A percentile compares a stretch with the other conserved stretches of the same genome.
These are phyloP conservation scores for Ancistrus triradiatus DNA, from an alignment of 2,113 vertebrate genomes.

Conservation along the genomic window DNA sequence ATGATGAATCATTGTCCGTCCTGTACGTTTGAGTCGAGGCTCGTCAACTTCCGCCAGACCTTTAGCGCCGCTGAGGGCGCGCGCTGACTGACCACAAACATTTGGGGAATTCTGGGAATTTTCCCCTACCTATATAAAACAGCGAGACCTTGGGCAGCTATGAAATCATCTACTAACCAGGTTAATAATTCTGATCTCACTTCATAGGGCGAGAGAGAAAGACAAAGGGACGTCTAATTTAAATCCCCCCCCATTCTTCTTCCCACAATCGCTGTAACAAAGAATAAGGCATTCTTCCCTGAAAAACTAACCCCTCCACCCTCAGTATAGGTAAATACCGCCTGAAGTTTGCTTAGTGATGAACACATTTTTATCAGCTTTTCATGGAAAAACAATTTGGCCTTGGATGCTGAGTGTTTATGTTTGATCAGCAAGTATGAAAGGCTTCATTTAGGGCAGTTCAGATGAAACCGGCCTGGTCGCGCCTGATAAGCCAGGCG, in stretches of 20 bases:
- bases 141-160: constrained; percentile 59
- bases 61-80: constrained; percentile 49
- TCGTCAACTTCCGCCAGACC: background rate
- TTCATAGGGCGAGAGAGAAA: background rate
- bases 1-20: too few species aligned
- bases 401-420: constrained; percentile 74
- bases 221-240: constrained; percentile 12
- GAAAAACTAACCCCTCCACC: constrained; percentile 18
- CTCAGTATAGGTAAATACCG: constrained; percentile 71
- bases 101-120: constrained; percentile 63
- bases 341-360: constrained; percentile 68
- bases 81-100: constrained; percentile 44
- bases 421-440: constrained; percentile 70
- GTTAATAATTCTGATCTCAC: constrained; percentile 54
- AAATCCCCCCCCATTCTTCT: constrained; percentile 18
- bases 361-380: constrained; percentile 68
- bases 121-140: constrained; percentile 47
- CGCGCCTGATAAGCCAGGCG: constrained; percentile 61
- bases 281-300: constrained; percentile 35
- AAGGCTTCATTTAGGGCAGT: constrained; percentile 70
- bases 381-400: constrained; percentile 76
- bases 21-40: too few species aligned
- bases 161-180: constrained; percentile 69
- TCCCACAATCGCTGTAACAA: constrained; percentile 38
- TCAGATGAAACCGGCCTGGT: constrained; percentile 61